phyloP scores from a whole-genome alignment of 1,140 invertebrate genomes.

The Sesamia nonagrioides region DNA sequence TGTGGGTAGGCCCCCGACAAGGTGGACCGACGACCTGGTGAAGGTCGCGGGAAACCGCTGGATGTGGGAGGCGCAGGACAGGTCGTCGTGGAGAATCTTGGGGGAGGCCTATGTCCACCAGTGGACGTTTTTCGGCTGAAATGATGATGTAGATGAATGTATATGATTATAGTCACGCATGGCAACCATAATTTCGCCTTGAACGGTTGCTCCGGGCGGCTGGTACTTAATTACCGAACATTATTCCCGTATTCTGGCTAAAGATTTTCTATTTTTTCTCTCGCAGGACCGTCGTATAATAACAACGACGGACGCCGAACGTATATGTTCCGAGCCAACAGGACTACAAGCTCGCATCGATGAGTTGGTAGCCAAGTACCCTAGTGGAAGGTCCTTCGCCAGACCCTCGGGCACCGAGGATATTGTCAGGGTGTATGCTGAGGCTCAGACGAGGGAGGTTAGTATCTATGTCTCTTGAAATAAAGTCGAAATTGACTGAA shows the following conservation, averaged over 20 bases:
- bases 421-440: slow-evolving; percentile 98
- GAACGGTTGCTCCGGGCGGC: too few relatives aligned
- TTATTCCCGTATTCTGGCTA: neutral
- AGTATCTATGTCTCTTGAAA: slow-evolving; percentile 4
- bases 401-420: slow-evolving; percentile 99
- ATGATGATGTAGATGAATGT: too few relatives aligned
- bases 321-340: slow-evolving; percentile 92
- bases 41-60: too few relatives aligned
- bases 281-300: slow-evolving; percentile 94
- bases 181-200: too few relatives aligned
- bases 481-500: neutral
- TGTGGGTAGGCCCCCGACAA: too few relatives aligned
- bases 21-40: too few relatives aligned
- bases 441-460: slow-evolving; percentile 93
- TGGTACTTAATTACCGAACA: too few relatives aligned
- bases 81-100: too few relatives aligned
- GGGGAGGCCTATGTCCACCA: too few relatives aligned
- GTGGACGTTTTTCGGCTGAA: too few relatives aligned
- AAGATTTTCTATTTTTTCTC: neutral
- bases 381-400: slow-evolving; percentile 95
- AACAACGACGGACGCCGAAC: slow-evolving; percentile 95
- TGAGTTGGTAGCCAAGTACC: slow-evolving; percentile 90
- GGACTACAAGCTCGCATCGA: slow-evolving; percentile 96
- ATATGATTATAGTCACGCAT: too few relatives aligned
- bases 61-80: too few relatives aligned